Evolutionary conservation across 2,113 vertebrate species (phyloP), one percentile per base, ranked within the genome.

Genomic region (Asarcornis scutulata): DNA sequence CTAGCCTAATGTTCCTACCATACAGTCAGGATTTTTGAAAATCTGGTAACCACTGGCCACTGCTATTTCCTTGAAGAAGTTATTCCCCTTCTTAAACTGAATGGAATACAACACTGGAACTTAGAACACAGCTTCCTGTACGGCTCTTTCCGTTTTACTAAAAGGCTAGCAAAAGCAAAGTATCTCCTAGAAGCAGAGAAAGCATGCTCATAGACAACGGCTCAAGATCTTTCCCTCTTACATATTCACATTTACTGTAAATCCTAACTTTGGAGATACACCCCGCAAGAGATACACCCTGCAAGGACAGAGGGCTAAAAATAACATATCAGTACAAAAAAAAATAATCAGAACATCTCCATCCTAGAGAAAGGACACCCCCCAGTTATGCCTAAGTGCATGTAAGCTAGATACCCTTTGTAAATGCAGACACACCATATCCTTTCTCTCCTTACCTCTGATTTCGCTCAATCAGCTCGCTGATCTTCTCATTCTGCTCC

Each of bases 401-500:
- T 1, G 11, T 17, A 32, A 71, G 10, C 38, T 27, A 53, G 7
- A 17, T 22, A 81, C 17, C 5, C 71, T 21, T 25, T 52, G 34
- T 38, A 68, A 67, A 67, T 12, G 48, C 67, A 83, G 10, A 3
- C 23, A 40, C 16, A 29, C 26, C 53, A 34, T 5, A 4, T 34
- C 17, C 6, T 69, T 74, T 87, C 69, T 42, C 10, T 74, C 86
- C 97, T 98, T 96, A 99, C 99, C 98, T 99, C 98, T 99, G 99
- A 97, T 99, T 99, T 66, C 99, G 98, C 90, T 99, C 98, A 73
- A 99, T 99, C 74, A 99, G 94, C 76, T 99, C 99, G 3, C 99
- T 98, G 17, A 99, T 99, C 98, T 99, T 99, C 89, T 97, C 98
- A 89, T 99, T 99, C 96, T 99, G 99, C 92, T 99, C 99, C 97